Conservation (phyloP, 2,113 vertebrate species). For the Anoura caudifer region DNA sequence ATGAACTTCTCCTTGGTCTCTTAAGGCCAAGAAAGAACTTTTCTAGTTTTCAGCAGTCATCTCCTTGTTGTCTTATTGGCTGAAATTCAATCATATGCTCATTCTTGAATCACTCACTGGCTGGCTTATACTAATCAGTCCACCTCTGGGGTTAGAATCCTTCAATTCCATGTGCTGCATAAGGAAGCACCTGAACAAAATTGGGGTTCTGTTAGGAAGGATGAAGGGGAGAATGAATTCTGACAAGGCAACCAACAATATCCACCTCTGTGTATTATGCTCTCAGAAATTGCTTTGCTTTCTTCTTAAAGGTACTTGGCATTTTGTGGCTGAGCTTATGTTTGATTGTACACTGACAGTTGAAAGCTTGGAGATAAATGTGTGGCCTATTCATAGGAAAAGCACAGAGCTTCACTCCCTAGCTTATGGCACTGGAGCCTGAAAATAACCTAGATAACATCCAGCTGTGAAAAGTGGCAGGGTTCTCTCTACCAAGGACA, state of each 20-base stretch:
- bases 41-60: background rate
- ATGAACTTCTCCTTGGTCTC: background rate
- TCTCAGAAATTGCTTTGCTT: background rate
- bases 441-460: too few species aligned
- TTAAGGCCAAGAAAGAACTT: background rate
- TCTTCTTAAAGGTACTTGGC: background rate
- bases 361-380: background rate
- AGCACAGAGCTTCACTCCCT: background rate
- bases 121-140: background rate
- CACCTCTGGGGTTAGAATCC: background rate
- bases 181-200: background rate
- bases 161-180: background rate
- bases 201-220: background rate
- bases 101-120: background rate
- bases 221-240: background rate
- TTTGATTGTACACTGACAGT: background rate
- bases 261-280: background rate
- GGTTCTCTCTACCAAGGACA: too few species aligned
- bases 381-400: background rate
- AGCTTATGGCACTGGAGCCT: too few species aligned
- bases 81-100: background rate
- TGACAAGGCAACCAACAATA: background rate
- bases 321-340: background rate
- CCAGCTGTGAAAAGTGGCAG: too few species aligned
- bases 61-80: background rate